phyloP scores from a whole-genome alignment of 2,888 invertebrate species.

The Fragum sueziense region DNA sequence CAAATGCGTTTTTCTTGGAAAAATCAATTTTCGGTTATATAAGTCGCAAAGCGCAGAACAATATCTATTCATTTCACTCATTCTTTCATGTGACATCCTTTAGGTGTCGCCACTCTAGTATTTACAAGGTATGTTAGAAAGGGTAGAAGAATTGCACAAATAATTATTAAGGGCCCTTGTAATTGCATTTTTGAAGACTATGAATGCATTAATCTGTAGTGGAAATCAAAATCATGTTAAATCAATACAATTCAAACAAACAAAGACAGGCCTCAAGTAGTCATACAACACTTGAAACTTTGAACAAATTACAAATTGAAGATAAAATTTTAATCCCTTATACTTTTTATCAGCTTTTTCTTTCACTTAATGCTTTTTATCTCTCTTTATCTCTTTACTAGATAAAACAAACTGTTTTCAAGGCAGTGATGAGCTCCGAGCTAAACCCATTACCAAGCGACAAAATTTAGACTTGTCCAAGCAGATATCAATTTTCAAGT shows the following conservation, averaged over 20 bases:
- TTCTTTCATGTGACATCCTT: too few relatives aligned
- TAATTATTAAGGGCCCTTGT: background rate
- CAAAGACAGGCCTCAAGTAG: background rate
- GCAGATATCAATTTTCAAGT: too few relatives aligned
- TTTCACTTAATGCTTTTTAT: background rate
- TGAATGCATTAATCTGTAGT: slow-evolving; percentile 21
- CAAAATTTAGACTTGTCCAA: too few relatives aligned
- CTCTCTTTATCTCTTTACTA: background rate
- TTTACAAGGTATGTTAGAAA: too few relatives aligned
- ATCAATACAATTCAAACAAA: slow-evolving; percentile 12
- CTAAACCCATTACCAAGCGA: too few relatives aligned
- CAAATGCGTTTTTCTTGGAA: too few relatives aligned
- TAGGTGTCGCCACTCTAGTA: too few relatives aligned
- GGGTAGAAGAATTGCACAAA: background rate
- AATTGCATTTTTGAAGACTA: background rate
- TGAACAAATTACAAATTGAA: slow-evolving; percentile 5
- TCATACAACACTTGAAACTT: slow-evolving; percentile 4
- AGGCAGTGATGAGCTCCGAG: too few relatives aligned
- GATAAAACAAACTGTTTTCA: too few relatives aligned
- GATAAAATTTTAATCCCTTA: background rate
- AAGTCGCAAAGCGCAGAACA: too few relatives aligned
- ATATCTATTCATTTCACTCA: too few relatives aligned
- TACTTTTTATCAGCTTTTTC: background rate
- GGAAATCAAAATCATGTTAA: background rate
- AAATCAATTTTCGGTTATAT: too few relatives aligned